Base-by-base conservation (phyloP, 2,888 invertebrate genomes). In the Apoda limacodes region DNA sequence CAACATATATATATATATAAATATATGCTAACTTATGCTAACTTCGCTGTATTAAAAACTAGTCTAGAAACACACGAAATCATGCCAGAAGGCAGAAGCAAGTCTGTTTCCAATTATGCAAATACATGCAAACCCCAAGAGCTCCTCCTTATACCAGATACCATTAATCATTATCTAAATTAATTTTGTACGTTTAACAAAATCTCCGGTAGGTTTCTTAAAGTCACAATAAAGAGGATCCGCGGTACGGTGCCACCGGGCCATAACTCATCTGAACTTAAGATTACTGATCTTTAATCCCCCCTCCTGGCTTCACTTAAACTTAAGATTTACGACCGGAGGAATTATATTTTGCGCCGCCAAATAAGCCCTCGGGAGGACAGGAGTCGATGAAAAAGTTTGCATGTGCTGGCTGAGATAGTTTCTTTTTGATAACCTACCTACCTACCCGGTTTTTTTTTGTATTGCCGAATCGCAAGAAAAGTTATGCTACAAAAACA, bases 241-340 rank as follows among this genome's bases (percentile, higher is more conserved):
- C 66, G 64, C 56, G 60, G 61, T 52, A 55, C 52, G 55, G 48
- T 40, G 82, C 17, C 52, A 55, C 47, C 41, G 82, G n/a, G 78
- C 83, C 83, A 86, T 86, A 86, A 86, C 81, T 86, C 86, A 86
- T 86, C 85, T 75, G 80, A 76, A 59, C 83, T 83, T 83, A 83
- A 86, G 86, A 86, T 86, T 85, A 86, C 85, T 86, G 85, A 86
- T 86, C 86, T 87, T 85, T 86, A 86, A 86, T 86, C 86, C 86
- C 84, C 84, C 84, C 82, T 75, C 80, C 55, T 64, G 66, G 76
- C 69, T 80, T 82, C 83, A 82, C 85, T 85, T 85, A 85, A 86
- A 85, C 84, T 86, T 86, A 84, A 86, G 86, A 86, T 86, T 86
- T 86, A 86, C 83, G 85, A 66, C 67, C 80, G 66, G 65, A 75